phyloP scores from a whole-genome alignment of 2,797 vertebrate genomes.

The Numenius phaeopus region DNA sequence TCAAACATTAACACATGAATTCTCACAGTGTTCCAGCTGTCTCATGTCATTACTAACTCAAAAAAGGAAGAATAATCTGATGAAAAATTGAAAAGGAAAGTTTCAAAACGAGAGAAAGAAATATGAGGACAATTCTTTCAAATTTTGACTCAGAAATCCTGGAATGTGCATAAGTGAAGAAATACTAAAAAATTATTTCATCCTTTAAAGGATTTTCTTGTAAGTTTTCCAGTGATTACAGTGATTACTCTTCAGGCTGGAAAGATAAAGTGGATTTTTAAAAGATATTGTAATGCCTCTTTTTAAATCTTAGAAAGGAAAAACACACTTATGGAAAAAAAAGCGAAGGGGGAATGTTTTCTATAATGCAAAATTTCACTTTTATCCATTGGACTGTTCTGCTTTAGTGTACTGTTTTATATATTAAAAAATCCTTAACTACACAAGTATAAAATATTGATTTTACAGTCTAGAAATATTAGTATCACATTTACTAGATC shows the following conservation, averaged over 20 bases:
- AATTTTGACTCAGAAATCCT: not conserved
- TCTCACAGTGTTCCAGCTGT: not conserved
- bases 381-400: not conserved
- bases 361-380: not conserved
- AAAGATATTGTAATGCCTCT: not conserved
- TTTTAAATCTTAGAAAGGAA: not conserved
- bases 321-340: not conserved
- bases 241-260: not conserved
- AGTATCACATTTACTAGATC: not conserved
- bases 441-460: not conserved
- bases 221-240: not conserved
- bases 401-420: not conserved
- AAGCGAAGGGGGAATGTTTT: accelerated
- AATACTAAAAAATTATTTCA: not conserved
- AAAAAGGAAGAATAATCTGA: not conserved
- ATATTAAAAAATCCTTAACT: not conserved
- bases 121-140: not conserved
- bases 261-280: not conserved
- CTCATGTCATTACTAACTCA: not conserved
- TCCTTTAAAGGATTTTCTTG: not conserved
- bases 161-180: not conserved
- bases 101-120: not conserved
- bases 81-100: not conserved
- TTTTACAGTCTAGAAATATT: not conserved
- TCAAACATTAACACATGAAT: not conserved